Conservation (phyloP, 1,140 invertebrate genomes). For the Rhopalosiphum padi region DNA sequence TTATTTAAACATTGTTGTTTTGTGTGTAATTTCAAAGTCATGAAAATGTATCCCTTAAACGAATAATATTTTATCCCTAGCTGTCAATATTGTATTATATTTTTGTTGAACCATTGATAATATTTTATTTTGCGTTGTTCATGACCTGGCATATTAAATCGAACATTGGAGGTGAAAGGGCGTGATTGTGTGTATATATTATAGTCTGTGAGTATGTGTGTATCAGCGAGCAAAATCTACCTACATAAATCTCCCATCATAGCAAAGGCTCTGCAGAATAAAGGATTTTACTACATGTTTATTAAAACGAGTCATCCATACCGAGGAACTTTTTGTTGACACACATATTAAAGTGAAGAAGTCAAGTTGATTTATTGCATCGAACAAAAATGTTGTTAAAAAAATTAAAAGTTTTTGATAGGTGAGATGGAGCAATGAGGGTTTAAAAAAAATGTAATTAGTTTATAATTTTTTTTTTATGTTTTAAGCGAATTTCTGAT, state of each 20-base stretch:
- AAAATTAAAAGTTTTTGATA: neutral
- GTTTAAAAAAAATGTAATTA: neutral
- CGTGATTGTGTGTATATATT: neutral
- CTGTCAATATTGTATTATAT: neutral
- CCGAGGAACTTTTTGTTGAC: neutral
- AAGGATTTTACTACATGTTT: conserved; percentile 23
- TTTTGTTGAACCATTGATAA: neutral
- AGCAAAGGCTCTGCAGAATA: neutral
- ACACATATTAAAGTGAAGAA: neutral
- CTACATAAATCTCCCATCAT: neutral
- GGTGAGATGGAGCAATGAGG: no score
- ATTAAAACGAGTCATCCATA: neutral
- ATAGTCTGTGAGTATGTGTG: neutral
- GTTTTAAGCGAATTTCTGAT: neutral
- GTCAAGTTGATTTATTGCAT: neutral
- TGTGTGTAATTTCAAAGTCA: neutral
- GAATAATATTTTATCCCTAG: neutral
- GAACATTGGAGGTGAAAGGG: neutral
- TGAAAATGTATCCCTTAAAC: neutral
- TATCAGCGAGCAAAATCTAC: neutral
- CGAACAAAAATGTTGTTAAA: neutral
- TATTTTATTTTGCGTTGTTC: neutral
- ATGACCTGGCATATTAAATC: conserved; percentile 14
- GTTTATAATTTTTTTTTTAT: neutral
- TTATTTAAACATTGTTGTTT: neutral